These are phyloP conservation scores for Cinclus cinclus DNA, from an alignment of 2,113 vertebrate genomes.

Conservation along the genomic window DNA sequence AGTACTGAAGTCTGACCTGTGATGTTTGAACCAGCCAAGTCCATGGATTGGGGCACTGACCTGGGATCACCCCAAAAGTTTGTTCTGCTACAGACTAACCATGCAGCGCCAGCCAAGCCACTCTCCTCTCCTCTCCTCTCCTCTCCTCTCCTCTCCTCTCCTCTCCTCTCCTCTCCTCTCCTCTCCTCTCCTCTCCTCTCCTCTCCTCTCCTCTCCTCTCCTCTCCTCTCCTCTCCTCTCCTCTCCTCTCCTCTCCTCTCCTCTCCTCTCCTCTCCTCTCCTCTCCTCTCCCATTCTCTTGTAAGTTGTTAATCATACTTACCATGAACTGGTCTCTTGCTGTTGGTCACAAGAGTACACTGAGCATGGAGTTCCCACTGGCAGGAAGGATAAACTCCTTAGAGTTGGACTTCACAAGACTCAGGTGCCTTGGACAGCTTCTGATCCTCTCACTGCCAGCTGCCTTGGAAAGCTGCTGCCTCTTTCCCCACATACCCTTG, in stretches of 20 bases:
- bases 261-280: too few relatives aligned
- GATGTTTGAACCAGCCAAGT: neutral
- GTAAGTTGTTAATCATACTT: neutral
- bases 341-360: neutral
- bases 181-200: too few relatives aligned
- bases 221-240: too few relatives aligned
- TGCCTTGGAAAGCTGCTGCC: neutral
- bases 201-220: too few relatives aligned
- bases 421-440: neutral
- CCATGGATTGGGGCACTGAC: neutral
- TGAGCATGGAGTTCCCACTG: neutral
- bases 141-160: too few relatives aligned
- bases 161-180: too few relatives aligned
- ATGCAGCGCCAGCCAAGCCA: neutral
- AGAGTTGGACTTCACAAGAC: neutral
- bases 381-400: neutral
- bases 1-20: rapidly evolving
- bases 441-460: neutral
- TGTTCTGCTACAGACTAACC: neutral
- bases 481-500: neutral
- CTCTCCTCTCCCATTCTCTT: neutral
- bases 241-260: too few relatives aligned
- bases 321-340: neutral
- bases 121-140: neutral
- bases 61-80: neutral